Evolutionary conservation across 2,888 invertebrate genomes (phyloP).

Genomic region (Acrobasis repandana): DNA sequence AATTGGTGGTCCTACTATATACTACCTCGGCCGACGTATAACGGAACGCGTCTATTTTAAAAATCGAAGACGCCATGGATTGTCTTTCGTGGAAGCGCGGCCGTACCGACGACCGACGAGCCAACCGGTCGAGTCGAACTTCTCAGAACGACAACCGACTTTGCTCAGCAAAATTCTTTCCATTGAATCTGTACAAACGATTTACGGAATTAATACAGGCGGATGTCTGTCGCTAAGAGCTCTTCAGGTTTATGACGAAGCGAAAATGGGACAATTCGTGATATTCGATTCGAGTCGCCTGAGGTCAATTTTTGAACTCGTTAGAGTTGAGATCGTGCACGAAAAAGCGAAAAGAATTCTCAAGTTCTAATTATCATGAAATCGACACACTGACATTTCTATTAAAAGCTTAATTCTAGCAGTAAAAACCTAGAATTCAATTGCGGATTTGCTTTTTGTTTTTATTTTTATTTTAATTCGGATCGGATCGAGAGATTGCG

Average conservation of each 20-base stretch:
- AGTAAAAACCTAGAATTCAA: no score
- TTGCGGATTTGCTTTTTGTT: no score
- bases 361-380: no score
- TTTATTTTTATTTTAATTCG: no score
- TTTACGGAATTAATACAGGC: slow-evolving; percentile 52
- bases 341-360: no score
- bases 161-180: slow-evolving; percentile 62
- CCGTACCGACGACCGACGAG: slow-evolving; percentile 31
- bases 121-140: slow-evolving; percentile 58
- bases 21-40: slow-evolving; percentile 52
- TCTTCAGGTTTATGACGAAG: not conserved
- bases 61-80: slow-evolving; percentile 66
- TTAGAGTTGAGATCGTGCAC: no score
- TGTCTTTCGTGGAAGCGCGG: slow-evolving; percentile 62
- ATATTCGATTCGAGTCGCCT: no score
- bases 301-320: no score
- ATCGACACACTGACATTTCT: no score
- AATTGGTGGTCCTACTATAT: slow-evolving; percentile 57
- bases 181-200: slow-evolving; percentile 47
- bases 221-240: not conserved
- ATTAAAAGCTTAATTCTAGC: no score
- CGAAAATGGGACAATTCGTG: not conserved
- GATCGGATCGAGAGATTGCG: no score
- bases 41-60: slow-evolving; percentile 74
- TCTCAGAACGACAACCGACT: slow-evolving; percentile 68